Base-by-base conservation (phyloP, 1,140 invertebrate genomes). In the Camponotus floridanus region DNA sequence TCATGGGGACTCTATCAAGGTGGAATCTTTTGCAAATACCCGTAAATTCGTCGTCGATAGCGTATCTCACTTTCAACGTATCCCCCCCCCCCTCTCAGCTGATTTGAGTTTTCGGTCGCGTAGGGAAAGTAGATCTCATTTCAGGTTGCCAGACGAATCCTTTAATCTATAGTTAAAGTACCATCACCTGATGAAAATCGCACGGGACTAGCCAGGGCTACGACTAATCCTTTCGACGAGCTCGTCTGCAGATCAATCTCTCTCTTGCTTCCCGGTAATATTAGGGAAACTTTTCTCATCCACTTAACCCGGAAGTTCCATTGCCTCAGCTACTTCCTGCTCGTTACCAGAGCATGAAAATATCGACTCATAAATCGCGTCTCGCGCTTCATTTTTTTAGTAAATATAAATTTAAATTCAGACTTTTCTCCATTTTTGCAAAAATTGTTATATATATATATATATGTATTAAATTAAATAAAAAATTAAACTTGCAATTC, bases 211-310 rank as follows among this genome's bases (percentile, higher is more conserved):
- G 48, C 48, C 45, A 18, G 57, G 39, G 8, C 86, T 73, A 65
- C 79, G 65, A 88, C 71, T 87, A 88, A 88, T 88, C 85, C 71
- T 74, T 85, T 87, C 80, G 74, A 89, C 67, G 68, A 80, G 62
- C 76, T 62, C 87, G 48, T 26, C 65, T 68, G 76, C 78, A 86
- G 70, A 89, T 89, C 87, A 88, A 86, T 88, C 74, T 76, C 74
- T 74, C 70, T 18, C 59, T 59, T 85, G 68, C 31, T 83, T 76
- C 45, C 42, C 36, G 86, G 55, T 65, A 51, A 73, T 89, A 89
- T 90, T 90, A 90, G 80, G 51, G 74, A 90, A 90, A 90, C 89
- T 90, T 90, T 90, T 87, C 89, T 89, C 89, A 90, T 90, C 88
- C 89, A 90, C 88, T 90, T 90, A 90, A 90, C 86, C 70, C 80